A percentile compares a stretch with the other conserved stretches of the same genome.
Conservation (phyloP, 2,113 vertebrate genomes). For the Archocentrus centrarchus region DNA sequence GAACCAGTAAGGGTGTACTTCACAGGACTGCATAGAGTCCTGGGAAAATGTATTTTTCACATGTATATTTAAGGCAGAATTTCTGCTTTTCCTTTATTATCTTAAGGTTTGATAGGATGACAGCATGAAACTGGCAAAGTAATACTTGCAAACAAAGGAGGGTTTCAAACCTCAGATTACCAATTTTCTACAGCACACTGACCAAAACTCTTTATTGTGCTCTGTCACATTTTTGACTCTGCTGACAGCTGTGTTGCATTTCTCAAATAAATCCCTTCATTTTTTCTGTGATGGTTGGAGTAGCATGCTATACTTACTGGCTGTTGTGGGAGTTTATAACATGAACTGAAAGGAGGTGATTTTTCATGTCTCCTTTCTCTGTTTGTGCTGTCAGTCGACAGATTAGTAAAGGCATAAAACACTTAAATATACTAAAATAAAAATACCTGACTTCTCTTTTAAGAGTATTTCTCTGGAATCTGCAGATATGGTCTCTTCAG, state of each 20-base stretch:
- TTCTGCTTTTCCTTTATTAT: slow-evolving; percentile 1
- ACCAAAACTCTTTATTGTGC: not conserved
- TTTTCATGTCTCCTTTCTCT: not conserved
- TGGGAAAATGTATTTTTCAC: too few species aligned
- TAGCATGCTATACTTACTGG: not conserved
- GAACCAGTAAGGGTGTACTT: too few species aligned
- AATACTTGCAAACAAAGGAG: not conserved
- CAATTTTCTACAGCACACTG: not conserved
- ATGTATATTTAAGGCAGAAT: not conserved
- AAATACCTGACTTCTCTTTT: not conserved
- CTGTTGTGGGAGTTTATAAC: not conserved
- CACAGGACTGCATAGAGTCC: too few species aligned
- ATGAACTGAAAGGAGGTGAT: not conserved
- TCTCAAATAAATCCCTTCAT: not conserved
- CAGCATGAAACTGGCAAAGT: not conserved
- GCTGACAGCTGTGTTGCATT: slow-evolving; percentile 5
- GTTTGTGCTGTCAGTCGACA: not conserved
- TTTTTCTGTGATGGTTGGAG: not conserved
- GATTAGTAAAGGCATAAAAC: not conserved
- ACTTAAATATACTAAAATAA: not conserved
- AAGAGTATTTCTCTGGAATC: not conserved
- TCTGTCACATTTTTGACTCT: not conserved
- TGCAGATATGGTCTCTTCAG: not conserved
- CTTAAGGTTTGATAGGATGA: not conserved
- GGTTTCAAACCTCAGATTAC: not conserved